Percentiles rank a stretch among this genome's conserved stretches.
Conservation (phyloP, 53 echinoderm and acorn worm genomes). For the Patiria pectinifera region DNA sequence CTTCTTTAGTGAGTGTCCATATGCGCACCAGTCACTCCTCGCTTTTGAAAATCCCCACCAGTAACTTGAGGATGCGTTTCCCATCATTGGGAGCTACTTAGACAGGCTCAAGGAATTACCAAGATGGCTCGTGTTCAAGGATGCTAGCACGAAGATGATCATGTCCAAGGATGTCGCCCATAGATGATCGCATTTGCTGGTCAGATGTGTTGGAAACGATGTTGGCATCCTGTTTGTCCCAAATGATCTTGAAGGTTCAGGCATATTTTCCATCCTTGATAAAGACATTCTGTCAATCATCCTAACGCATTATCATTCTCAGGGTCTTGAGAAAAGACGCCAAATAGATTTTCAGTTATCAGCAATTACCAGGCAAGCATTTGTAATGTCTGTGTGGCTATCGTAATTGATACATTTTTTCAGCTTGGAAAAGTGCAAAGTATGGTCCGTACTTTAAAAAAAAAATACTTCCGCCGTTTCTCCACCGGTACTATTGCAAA, state of each 20-base stretch:
- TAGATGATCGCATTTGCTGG: not conserved
- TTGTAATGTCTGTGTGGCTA: not conserved
- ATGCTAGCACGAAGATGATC: slow-evolving; percentile 25
- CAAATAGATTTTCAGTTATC: not conserved
- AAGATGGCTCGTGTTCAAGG: slow-evolving; percentile 51
- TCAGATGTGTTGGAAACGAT: not conserved
- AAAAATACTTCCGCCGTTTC: not conserved
- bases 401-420: not conserved
- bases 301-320: not conserved
- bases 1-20: not conserved
- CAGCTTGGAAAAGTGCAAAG: not conserved
- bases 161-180: not conserved
- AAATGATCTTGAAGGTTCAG: not conserved
- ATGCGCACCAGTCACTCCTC: slow-evolving; percentile 10
- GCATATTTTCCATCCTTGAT: not conserved
- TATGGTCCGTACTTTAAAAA: not conserved
- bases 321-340: not conserved
- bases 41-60: slow-evolving; percentile 21
- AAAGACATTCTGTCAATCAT: not conserved
- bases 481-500: not conserved
- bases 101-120: slow-evolving; percentile 35
- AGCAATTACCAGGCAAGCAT: not conserved
- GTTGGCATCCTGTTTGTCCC: not conserved
- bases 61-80: slow-evolving; percentile 53
- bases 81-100: slow-evolving; percentile 37